Evolutionary conservation across 2,113 vertebrate genomes (phyloP).

Genomic region (Girardinichthys multiradiatus): DNA sequence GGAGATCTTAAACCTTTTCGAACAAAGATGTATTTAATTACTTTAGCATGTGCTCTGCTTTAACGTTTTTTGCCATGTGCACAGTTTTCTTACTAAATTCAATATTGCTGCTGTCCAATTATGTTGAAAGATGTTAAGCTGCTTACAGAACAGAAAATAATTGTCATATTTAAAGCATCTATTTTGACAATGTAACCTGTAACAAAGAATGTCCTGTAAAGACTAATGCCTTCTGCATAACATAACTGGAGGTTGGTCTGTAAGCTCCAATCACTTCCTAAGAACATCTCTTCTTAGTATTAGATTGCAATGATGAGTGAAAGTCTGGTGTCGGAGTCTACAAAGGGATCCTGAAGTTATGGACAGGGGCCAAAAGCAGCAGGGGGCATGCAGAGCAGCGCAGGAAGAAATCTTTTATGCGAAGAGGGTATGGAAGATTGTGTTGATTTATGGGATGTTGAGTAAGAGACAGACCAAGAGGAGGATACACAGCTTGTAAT

Average conservation of each 20-base stretch:
- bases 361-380: too few species aligned
- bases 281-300: too few species aligned
- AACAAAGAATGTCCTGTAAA: background rate
- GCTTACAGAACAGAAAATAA: background rate
- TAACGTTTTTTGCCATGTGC: constrained; percentile 22
- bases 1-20: constrained; percentile 24
- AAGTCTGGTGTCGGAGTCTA: too few species aligned
- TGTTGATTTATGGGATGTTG: background rate
- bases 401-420: background rate
- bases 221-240: background rate
- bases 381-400: too few species aligned
- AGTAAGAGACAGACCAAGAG: background rate
- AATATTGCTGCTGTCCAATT: constrained; percentile 6
- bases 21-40: constrained; percentile 36
- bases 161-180: background rate
- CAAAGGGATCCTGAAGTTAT: too few species aligned
- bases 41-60: constrained; percentile 9
- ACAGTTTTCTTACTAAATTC: background rate
- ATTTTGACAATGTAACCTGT: background rate
- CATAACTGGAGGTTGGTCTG: too few species aligned
- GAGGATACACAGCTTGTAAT: background rate
- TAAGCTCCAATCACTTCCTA: too few species aligned
- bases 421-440: background rate
- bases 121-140: constrained; percentile 6
- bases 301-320: too few species aligned